A percentile compares a stretch with the other conserved stretches of the same genome.
phyloP scores from a whole-genome alignment of 2,113 vertebrate species.

The Siniperca knerii region DNA sequence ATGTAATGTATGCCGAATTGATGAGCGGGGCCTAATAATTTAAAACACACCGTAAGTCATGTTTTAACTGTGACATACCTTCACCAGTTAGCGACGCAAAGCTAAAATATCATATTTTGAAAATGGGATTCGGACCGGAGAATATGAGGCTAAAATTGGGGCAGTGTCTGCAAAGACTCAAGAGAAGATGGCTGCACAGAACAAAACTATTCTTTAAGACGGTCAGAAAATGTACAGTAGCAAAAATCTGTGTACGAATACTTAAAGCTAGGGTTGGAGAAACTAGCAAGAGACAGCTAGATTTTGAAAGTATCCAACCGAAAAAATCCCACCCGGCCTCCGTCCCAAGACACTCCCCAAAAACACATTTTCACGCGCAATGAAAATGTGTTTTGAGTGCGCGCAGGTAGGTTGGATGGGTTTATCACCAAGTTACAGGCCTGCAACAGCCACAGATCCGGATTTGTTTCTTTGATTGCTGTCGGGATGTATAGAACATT shows the following conservation, averaged over 20 bases:
- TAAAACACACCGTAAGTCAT: fast-evolving
- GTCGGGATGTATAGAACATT: no score
- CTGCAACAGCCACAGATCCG: no score
- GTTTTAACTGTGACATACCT: neutral
- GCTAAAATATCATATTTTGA: neutral
- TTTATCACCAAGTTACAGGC: no score
- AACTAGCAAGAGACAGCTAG: no score
- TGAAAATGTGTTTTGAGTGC: no score
- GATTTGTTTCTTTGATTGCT: no score
- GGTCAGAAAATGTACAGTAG: neutral
- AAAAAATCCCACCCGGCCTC: no score
- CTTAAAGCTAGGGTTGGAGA: no score
- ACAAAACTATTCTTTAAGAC: neutral
- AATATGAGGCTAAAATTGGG: neutral
- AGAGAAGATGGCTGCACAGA: neutral
- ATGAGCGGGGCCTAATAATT: fast-evolving
- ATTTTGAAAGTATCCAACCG: no score
- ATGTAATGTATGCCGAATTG: neutral
- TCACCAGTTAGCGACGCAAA: fast-evolving
- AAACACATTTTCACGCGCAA: no score
- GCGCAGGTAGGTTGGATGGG: no score
- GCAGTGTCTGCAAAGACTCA: neutral
- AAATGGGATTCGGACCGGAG: fast-evolving
- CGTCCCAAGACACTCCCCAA: no score
- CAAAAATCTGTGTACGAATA: neutral